A percentile compares a stretch with the other conserved stretches of the same genome.
phyloP scores from a whole-genome alignment of 2,888 invertebrate genomes.

The Agelastica alni region DNA sequence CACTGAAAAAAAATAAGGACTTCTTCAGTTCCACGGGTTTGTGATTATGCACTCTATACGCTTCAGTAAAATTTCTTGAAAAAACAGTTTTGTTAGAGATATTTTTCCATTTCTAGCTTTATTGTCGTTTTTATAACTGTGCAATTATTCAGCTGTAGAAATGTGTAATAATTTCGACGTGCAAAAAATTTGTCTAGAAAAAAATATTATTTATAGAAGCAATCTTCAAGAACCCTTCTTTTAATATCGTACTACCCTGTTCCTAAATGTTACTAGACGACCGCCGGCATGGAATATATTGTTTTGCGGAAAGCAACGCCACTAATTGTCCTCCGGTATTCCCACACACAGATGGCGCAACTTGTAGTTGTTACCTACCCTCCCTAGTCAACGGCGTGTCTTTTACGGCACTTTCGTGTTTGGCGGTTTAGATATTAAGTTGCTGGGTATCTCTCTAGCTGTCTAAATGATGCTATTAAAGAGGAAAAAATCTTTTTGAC shows the following conservation, averaged over 20 bases:
- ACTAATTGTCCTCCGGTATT: constrained; percentile 43
- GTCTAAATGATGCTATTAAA: neutral
- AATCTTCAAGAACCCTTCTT: too few relatives aligned
- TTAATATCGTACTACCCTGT: neutral
- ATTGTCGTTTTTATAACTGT: too few relatives aligned
- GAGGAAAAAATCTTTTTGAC: neutral
- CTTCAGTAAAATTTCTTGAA: too few relatives aligned
- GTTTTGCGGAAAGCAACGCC: constrained; percentile 42
- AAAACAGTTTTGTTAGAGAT: too few relatives aligned
- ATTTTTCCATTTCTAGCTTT: too few relatives aligned
- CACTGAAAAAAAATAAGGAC: too few relatives aligned
- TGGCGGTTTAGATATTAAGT: constrained; percentile 16
- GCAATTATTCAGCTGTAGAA: too few relatives aligned
- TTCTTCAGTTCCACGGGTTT: too few relatives aligned
- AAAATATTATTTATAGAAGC: too few relatives aligned
- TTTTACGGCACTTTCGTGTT: constrained; percentile 23
- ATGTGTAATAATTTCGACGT: too few relatives aligned
- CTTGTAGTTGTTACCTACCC: constrained; percentile 10
- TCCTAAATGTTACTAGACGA: constrained; percentile 24
- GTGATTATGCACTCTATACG: too few relatives aligned
- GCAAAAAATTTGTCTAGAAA: too few relatives aligned
- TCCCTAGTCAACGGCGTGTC: constrained; percentile 4
- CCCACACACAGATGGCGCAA: constrained; percentile 41
- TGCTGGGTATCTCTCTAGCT: constrained; percentile 5
- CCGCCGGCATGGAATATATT: constrained; percentile 31